Evolutionary conservation across 2,797 vertebrate genomes (phyloP).

Genomic region (Margarornis squamiger): DNA sequence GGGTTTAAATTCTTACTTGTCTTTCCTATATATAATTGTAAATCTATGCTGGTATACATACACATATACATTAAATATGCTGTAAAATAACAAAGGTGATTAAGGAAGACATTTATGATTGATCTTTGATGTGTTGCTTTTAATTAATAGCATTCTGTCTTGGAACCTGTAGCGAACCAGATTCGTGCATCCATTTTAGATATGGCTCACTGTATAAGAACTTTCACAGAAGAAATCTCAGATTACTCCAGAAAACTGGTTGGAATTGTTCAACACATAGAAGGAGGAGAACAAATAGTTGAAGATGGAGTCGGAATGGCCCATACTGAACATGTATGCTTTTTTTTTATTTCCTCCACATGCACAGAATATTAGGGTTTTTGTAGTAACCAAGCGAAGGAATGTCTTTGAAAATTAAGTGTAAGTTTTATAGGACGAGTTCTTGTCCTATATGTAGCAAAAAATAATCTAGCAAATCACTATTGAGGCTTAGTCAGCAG

Average conservation of each 20-base stretch:
- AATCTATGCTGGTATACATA: rapidly evolving
- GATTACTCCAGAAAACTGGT: slow-evolving; percentile 97
- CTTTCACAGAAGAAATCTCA: slow-evolving; percentile 97
- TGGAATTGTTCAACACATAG: slow-evolving; percentile 96
- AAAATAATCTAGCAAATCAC: background rate
- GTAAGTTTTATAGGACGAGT: background rate
- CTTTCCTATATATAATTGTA: background rate
- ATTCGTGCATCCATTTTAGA: slow-evolving; percentile 97
- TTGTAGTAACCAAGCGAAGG: background rate
- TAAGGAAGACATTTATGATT: background rate
- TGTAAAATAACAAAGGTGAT: background rate
- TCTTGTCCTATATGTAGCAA: no score
- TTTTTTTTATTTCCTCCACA: background rate
- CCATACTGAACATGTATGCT: slow-evolving; percentile 93
- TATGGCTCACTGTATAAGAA: slow-evolving; percentile 98
- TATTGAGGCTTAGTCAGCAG: background rate
- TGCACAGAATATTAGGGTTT: background rate
- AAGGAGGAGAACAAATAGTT: slow-evolving; percentile 96
- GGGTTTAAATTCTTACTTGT: background rate
- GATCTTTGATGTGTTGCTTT: slow-evolving; percentile 1
- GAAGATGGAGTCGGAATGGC: slow-evolving; percentile 95
- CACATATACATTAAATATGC: background rate
- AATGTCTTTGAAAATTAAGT: background rate
- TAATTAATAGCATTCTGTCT: slow-evolving; percentile 86
- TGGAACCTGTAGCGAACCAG: slow-evolving; percentile 95